A percentile compares a stretch with the other conserved stretches of the same genome.
phyloP scores from a whole-genome alignment of 2,113 vertebrate genomes.

The Indri indri region DNA sequence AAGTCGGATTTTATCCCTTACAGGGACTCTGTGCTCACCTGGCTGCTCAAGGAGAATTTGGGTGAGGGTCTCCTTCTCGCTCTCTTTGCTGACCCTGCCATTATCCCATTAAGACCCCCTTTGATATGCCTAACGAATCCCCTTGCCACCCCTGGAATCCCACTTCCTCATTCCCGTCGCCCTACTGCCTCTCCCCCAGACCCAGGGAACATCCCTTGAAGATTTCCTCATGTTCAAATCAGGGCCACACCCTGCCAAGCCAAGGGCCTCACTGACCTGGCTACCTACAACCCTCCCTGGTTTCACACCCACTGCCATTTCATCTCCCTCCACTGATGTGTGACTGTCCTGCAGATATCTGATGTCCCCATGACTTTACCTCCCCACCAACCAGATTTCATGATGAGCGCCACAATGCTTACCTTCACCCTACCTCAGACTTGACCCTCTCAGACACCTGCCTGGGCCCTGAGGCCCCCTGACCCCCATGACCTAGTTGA shows the following conservation, averaged over 20 bases:
- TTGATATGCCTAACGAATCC: neutral
- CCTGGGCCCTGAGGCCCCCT: neutral
- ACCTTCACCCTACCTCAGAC: neutral
- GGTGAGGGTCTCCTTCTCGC: slow-evolving; percentile 67
- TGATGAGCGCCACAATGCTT: neutral
- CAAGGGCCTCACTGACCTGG: neutral
- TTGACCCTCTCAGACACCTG: neutral
- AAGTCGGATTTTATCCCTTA: slow-evolving; percentile 93
- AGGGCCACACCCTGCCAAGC: neutral
- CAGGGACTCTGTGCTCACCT: slow-evolving; percentile 93
- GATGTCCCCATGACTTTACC: neutral
- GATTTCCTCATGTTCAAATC: neutral
- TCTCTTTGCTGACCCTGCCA: neutral
- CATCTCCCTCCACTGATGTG: neutral
- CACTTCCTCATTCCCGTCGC: neutral
- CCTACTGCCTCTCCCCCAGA: neutral
- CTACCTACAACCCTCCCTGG: neutral
- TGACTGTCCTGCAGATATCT: neutral
- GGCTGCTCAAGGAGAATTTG: slow-evolving; percentile 87
- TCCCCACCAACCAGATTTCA: neutral
- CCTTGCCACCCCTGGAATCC: neutral
- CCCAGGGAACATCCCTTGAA: neutral
- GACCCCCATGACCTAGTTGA: neutral
- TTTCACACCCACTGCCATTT: neutral
- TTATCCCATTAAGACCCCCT: neutral